These are phyloP conservation scores for Antechinus flavipes DNA, from an alignment of 2,113 vertebrate species.

Conservation along the genomic window DNA sequence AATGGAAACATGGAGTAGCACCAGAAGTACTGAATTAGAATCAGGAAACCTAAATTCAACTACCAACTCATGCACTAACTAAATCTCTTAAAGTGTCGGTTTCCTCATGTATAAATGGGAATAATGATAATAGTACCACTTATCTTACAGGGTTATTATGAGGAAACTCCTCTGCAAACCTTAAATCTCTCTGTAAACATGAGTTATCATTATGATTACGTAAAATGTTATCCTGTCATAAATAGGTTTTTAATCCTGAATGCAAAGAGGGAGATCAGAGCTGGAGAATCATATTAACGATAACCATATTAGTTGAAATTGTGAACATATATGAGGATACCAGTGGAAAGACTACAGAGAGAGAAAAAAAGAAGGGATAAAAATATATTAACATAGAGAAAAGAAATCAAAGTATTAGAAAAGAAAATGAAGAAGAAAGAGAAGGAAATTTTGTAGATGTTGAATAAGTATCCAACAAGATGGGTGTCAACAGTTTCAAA, in stretches of 20 bases:
- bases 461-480: not conserved
- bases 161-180: constrained; percentile 66
- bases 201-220: constrained; percentile 41
- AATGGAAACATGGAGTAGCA: not conserved
- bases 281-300: not conserved
- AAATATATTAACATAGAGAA: not conserved
- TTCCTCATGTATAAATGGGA: too few relatives aligned
- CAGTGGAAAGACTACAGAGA: not conserved
- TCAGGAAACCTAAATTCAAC: too few relatives aligned
- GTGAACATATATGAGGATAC: not conserved
- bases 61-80: too few relatives aligned
- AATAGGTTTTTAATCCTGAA: constrained; percentile 44
- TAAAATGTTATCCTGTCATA: constrained; percentile 59
- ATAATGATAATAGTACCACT: too few relatives aligned
- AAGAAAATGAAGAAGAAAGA: not conserved
- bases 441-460: not conserved
- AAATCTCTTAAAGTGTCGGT: not conserved
- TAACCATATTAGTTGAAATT: not conserved
- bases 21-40: too few relatives aligned
- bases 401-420: not conserved
- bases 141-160: constrained; percentile 8
- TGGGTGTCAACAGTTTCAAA: not conserved
- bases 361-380: not conserved
- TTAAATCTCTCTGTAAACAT: constrained; percentile 58
- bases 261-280: not conserved